Evolutionary conservation across 2,888 invertebrate species (phyloP).

Genomic region (Ormyrus nitidulus): DNA sequence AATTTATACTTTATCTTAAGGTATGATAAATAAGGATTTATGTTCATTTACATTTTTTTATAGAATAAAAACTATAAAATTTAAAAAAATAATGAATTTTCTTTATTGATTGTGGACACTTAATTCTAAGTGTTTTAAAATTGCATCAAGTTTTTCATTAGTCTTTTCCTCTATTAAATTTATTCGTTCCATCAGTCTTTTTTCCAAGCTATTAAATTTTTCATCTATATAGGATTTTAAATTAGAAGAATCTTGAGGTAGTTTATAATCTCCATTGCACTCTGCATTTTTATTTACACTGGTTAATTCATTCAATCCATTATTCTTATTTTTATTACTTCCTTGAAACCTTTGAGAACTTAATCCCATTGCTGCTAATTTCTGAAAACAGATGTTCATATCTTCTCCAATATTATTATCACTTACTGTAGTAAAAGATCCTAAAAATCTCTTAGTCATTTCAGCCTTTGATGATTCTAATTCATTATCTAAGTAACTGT

Average conservation of each 20-base stretch:
- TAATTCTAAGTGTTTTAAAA: slow-evolving; percentile 62
- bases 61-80: slow-evolving; percentile 18
- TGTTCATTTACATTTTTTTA: background rate
- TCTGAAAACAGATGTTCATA: slow-evolving; percentile 53
- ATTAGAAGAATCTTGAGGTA: slow-evolving; percentile 43
- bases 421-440: slow-evolving; percentile 52
- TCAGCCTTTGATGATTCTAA: slow-evolving; percentile 54
- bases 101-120: slow-evolving; percentile 26
- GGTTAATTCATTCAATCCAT: slow-evolving; percentile 14
- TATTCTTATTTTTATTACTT: slow-evolving; percentile 18
- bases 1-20: slow-evolving; percentile 33
- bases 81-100: slow-evolving; percentile 37
- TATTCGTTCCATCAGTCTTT: slow-evolving; percentile 67
- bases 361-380: slow-evolving; percentile 48
- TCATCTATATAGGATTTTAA: slow-evolving; percentile 69
- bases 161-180: slow-evolving; percentile 68
- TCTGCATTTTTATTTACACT: slow-evolving; percentile 30
- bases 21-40: slow-evolving; percentile 25
- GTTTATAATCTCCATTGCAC: slow-evolving; percentile 4
- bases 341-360: slow-evolving; percentile 26
- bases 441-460: slow-evolving; percentile 58
- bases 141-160: slow-evolving; percentile 71
- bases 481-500: slow-evolving; percentile 60
- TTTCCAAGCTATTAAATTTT: slow-evolving; percentile 69
- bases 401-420: slow-evolving; percentile 39